Percentiles rank a stretch among this genome's conserved stretches.
phyloP scores from a whole-genome alignment of 2,797 vertebrate species.

The Acrocephalus scirpaceus region DNA sequence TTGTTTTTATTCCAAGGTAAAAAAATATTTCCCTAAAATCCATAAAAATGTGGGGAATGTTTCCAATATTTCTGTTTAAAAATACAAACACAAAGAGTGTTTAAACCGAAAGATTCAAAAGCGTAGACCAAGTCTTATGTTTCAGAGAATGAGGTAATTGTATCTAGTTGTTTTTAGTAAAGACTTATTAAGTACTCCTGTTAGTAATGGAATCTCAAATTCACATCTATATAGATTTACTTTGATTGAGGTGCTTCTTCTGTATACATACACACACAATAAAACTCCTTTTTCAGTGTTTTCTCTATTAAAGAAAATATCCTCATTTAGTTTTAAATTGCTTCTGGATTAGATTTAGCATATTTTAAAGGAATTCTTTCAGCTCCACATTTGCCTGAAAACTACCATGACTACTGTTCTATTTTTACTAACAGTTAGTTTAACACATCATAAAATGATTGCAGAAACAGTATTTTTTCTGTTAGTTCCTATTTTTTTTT shows the following conservation, averaged over 20 bases:
- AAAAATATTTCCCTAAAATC: background rate
- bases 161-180: background rate
- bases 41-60: background rate
- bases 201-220: background rate
- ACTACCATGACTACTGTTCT: background rate
- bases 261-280: background rate
- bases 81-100: background rate
- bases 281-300: background rate
- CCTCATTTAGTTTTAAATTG: background rate
- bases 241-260: background rate
- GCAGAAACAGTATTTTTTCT: background rate
- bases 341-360: background rate
- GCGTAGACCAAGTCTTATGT: background rate
- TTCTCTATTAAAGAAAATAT: background rate
- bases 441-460: background rate
- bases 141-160: background rate
- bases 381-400: background rate
- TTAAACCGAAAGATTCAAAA: background rate
- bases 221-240: background rate
- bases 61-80: background rate
- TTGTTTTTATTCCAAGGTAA: background rate
- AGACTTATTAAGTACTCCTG: background rate
- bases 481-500: background rate
- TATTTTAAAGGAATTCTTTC: background rate
- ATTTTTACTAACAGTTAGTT: background rate